A percentile compares a stretch with the other conserved stretches of the same genome.
These are phyloP conservation scores for Prunella fulvescens DNA, from an alignment of 2,113 vertebrate genomes.

Conservation along the genomic window DNA sequence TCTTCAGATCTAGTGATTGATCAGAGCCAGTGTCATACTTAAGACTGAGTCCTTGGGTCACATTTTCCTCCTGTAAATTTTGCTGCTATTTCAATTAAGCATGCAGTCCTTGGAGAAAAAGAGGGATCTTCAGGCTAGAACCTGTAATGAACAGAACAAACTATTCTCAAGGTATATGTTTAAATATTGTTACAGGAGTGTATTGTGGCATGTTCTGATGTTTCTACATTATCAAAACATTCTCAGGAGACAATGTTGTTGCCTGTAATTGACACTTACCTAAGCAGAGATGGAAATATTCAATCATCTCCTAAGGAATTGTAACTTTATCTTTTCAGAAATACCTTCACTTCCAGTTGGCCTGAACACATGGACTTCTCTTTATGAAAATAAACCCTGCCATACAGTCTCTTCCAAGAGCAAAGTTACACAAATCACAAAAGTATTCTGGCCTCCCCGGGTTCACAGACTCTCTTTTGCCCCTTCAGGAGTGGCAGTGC, in stretches of 20 bases:
- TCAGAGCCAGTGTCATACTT: background rate
- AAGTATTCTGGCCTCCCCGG: background rate
- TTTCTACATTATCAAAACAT: background rate
- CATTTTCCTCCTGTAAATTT: background rate
- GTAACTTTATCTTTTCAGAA: background rate
- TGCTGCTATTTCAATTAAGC: background rate
- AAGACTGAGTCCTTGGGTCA: background rate
- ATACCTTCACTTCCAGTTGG: background rate
- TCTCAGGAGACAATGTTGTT: background rate
- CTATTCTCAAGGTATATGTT: background rate
- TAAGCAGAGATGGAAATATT: background rate
- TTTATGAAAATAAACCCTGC: background rate
- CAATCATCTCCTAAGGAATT: background rate
- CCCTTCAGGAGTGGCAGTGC: background rate
- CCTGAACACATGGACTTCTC: background rate
- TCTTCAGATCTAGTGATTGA: background rate
- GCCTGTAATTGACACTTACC: background rate
- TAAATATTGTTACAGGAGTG: background rate
- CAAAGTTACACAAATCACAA: background rate
- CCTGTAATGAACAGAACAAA: background rate
- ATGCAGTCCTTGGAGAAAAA: background rate
- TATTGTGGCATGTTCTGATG: background rate
- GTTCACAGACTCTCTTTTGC: background rate
- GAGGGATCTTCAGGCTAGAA: background rate
- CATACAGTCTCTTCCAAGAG: background rate